Evolutionary conservation across 2,113 vertebrate genomes (phyloP), one percentile per base, ranked within the genome.

Genomic region (Callipepla squamata): DNA sequence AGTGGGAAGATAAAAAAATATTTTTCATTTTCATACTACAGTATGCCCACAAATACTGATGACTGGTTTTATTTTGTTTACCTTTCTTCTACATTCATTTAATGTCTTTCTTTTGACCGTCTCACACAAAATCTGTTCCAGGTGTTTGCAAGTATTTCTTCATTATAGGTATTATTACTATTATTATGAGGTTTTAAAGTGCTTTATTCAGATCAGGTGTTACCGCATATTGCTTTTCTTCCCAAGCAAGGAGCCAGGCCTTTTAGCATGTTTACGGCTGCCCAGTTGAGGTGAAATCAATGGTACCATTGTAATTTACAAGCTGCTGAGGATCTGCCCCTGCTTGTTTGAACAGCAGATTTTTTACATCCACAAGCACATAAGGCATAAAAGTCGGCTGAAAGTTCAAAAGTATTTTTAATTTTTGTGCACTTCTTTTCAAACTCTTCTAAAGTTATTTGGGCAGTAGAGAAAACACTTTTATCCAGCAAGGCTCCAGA

Each of bases 381-480:
- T n/a, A 86, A 86, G 26, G 66, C 69, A 88, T 68, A 57, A 48
- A 90, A 86, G 86, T 47, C 57, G 89, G 57, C 18, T 1, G 1
- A 23, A 68, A 92, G 88, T 88, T 94, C 92, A 93, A 93, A 95
- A 75, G 82, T 20, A n/a, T 50, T 87, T 94, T 90, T 63, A 63
- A 88, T 93, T 95, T 92, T 86, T 63, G 22, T 92, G 62, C 80
- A 92, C n/a, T 84, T 73, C 65, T 88, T 81, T 95, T 65, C 77
- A 90, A 92, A 84, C 26, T 45, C 58, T 92, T 80, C 28, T 21
- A 28, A 81, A 96, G 51, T 75, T 89, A 36, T 84, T 78, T 72
- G 36, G 47, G 76, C 61, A 78, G 85, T n/a, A 88, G 18, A 23
- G 80, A 84, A 76, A 78, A 42, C 50, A 80, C 47, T 86, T 77